Base-by-base conservation (phyloP, 2,797 vertebrate species). In the Linurgus olivaceus region DNA sequence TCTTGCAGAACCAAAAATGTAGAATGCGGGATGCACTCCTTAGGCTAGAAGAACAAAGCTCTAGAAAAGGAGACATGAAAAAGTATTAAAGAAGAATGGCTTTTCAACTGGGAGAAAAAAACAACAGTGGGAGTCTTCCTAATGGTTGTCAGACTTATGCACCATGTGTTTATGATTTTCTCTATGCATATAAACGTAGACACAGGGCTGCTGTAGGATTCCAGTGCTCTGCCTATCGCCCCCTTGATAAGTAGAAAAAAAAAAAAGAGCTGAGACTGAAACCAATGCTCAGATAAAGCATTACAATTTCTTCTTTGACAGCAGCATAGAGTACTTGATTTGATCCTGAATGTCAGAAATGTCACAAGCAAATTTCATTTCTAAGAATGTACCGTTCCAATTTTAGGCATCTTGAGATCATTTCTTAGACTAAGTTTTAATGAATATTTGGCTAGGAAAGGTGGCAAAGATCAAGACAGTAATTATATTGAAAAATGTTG, bases 61-160 rank as follows among this genome's bases (percentile, higher is more conserved):
- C 40, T 71, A 31, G 31, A 58, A 62, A 80, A 84, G 15, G 11
- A 78, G 17, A 54, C 2, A 14, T 62, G 16, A 52, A 71, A 61
- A 55, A 29, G 3, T 14, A 29, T 26, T 61, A 48, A 86, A 81
- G 5, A 35, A 58, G 4, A 0, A 2, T 17, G 7, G 4, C 4
- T 38, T 8, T 45, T 71, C 40, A 38, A 17, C 3, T 71, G 7
- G 11, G 17, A 71, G 19, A 13, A 33, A 65, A 24, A 79, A 73
- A 9, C 2, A 40, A 1, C 0, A 1, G 1, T 42, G 7, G 11
- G 28, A 58, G 13, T 10, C 31, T 65, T 84, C 10, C 2, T 65
- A 26, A 20, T 9, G 10, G 1, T 37, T 71, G 10, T 52, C 45
- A 75, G n/a, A 59, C 17, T 28, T 21, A 33, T 10, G 16, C 38